A percentile compares a stretch with the other conserved stretches of the same genome.
These are phyloP conservation scores for Hemiprocne comata DNA, from an alignment of 2,113 vertebrate genomes.

Conservation along the genomic window DNA sequence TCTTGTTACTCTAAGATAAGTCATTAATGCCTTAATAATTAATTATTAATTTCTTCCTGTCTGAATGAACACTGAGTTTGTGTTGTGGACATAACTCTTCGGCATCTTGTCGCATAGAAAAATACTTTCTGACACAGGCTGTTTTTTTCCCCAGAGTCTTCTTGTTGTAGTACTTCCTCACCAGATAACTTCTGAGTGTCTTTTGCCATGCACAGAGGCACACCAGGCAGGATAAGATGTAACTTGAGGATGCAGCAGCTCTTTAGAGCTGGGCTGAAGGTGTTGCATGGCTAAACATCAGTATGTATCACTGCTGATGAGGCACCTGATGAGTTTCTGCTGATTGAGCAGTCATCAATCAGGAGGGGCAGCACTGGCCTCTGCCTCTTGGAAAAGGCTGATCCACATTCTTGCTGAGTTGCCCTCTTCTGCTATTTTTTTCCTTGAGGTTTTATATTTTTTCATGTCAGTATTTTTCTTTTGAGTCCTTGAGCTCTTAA, in stretches of 20 bases:
- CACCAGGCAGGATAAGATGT: background rate
- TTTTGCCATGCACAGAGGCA: background rate
- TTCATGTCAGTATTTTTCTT: conserved; percentile 21
- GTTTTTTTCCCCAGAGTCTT: background rate
- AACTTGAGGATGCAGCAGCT: background rate
- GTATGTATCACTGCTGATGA: background rate
- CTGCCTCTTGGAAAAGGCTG: background rate
- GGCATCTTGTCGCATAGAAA: background rate
- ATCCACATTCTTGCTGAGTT: background rate
- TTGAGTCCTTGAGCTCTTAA: conserved; percentile 11
- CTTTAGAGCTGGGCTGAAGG: background rate
- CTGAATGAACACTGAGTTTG: background rate
- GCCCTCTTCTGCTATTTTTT: background rate
- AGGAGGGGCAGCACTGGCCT: background rate
- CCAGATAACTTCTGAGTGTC: background rate
- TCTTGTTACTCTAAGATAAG: background rate
- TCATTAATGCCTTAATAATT: background rate
- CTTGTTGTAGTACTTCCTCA: background rate
- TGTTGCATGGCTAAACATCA: background rate
- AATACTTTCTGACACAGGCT: background rate
- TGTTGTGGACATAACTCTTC: background rate
- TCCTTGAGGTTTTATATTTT: conserved; percentile 11
- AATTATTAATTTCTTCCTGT: background rate
- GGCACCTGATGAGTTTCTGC: background rate
- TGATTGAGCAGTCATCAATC: background rate